A percentile compares a stretch with the other conserved stretches of the same genome.
Conservation (phyloP, 2,113 vertebrate genomes). For the Takifugu bimaculatus region DNA sequence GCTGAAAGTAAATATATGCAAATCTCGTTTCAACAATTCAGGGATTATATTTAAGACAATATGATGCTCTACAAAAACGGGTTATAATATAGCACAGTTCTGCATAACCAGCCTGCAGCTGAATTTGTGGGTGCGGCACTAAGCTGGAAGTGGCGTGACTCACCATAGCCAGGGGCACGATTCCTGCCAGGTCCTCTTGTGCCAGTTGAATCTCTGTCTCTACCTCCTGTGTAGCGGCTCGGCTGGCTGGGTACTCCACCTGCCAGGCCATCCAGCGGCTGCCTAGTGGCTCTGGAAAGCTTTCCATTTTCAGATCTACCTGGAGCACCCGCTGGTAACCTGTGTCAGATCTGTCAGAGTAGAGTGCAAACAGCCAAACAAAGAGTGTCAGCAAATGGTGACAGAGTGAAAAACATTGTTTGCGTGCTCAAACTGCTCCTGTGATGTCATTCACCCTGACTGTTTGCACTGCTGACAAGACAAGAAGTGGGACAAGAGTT, state of each 20-base stretch:
- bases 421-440: neutral
- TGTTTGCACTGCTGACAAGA: conserved; percentile 24
- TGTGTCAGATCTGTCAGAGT: conserved; percentile 76
- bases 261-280: conserved; percentile 91
- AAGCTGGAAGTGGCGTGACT: conserved; percentile 57
- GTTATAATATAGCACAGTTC: neutral
- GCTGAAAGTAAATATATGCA: conserved; percentile 18
- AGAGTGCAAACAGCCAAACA: conserved; percentile 1
- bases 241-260: conserved; percentile 86
- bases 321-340: conserved; percentile 83
- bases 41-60: conserved; percentile 5
- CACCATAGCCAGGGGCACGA: conserved; percentile 93
- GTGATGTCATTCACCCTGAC: conserved; percentile 10
- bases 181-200: conserved; percentile 86
- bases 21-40: conserved; percentile 11
- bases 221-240: conserved; percentile 69
- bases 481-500: conserved; percentile 27
- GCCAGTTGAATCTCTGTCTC: conserved; percentile 87
- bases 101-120: conserved; percentile 2
- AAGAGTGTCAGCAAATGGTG: conserved; percentile 22
- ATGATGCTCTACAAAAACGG: conserved; percentile 1
- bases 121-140: conserved; percentile 8
- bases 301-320: conserved; percentile 88
- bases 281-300: conserved; percentile 82
- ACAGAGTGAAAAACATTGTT: conserved; percentile 6